phyloP scores from a whole-genome alignment of 37 sponge, comb jelly and placozoan species.

The Axinella damicornis region DNA sequence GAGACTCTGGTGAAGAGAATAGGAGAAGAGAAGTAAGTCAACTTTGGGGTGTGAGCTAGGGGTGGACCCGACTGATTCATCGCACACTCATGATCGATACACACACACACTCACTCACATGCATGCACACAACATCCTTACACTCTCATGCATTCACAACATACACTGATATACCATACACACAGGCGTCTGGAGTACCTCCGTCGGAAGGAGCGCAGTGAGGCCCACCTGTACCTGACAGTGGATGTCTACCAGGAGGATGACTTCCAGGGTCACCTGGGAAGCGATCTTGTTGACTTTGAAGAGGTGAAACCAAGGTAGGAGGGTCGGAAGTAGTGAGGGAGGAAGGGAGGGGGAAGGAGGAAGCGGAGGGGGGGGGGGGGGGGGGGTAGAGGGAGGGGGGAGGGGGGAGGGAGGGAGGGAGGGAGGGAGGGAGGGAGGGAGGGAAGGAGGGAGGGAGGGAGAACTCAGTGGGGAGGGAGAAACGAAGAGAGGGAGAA shows the following conservation, averaged over 20 bases:
- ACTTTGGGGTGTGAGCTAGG: no score
- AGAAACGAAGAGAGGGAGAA: no score
- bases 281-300: slow-evolving; percentile 68
- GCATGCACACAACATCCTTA: no score
- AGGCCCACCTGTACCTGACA: slow-evolving; percentile 92
- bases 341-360: background rate
- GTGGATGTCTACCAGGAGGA: slow-evolving; percentile 86
- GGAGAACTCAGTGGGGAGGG: no score
- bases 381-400: no score
- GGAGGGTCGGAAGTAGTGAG: no score
- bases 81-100: background rate
- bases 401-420: no score
- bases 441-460: no score
- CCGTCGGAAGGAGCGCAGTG: slow-evolving; percentile 93
- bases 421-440: no score
- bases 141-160: no score
- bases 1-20: slow-evolving; percentile 74
- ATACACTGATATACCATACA: no score
- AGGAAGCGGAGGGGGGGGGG: background rate
- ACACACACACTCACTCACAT: slow-evolving; percentile 32
- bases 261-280: slow-evolving; percentile 73
- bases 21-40: slow-evolving; percentile 88
- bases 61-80: no score
- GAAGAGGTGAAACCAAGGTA: slow-evolving; percentile 57
- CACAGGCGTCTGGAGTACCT: slow-evolving; percentile 64